A percentile compares a stretch with the other conserved stretches of the same genome.
Conservation (phyloP, 2,797 vertebrate genomes). For the Eleutherodactylus coqui region DNA sequence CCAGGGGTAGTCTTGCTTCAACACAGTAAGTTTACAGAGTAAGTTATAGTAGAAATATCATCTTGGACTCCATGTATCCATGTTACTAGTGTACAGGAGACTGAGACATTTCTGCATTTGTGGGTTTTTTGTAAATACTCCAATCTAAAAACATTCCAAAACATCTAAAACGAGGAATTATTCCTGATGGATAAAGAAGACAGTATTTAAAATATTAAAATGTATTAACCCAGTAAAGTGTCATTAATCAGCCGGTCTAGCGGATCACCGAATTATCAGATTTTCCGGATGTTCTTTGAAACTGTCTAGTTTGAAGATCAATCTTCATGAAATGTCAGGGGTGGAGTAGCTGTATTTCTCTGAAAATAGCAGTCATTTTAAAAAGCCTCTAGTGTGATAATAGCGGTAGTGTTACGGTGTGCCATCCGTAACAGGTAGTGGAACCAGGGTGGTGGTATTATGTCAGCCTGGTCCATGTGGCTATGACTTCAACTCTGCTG, state of each 20-base stretch:
- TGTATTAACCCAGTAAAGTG: background rate
- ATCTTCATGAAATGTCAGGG: too few relatives aligned
- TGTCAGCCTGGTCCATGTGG: too few relatives aligned
- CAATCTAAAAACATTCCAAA: background rate
- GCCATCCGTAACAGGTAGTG: too few relatives aligned
- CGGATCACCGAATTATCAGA: too few relatives aligned
- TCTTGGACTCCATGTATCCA: background rate
- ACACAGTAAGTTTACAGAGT: background rate
- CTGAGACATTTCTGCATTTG: background rate
- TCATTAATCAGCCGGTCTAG: background rate
- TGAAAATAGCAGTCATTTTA: too few relatives aligned
- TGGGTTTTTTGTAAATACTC: background rate
- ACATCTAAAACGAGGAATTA: background rate
- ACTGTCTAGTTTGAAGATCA: too few relatives aligned
- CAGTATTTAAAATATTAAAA: background rate
- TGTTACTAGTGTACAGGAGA: background rate
- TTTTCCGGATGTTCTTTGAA: too few relatives aligned
- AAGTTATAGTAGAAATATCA: background rate
- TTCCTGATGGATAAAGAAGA: background rate
- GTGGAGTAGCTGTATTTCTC: too few relatives aligned
- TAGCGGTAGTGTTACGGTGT: too few relatives aligned
- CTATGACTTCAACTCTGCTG: too few relatives aligned
- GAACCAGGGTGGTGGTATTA: too few relatives aligned
- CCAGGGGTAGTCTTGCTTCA: background rate
- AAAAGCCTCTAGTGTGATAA: too few relatives aligned